phyloP scores from a whole-genome alignment of 1,140 invertebrate genomes.

The Brachionus koreanus region DNA sequence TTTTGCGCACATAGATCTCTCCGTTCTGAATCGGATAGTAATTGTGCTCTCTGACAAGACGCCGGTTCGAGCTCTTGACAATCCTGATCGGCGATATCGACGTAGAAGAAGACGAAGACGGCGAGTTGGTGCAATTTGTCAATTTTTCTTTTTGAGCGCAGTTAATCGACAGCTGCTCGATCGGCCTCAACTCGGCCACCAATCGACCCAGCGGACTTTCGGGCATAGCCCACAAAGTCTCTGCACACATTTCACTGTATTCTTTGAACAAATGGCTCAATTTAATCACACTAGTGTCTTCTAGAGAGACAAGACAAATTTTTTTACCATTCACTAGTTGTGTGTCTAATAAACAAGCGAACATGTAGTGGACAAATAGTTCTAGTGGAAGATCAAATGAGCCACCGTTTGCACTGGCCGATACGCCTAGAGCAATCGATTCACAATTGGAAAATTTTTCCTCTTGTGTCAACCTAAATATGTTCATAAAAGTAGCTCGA shows the following conservation, averaged over 20 bases:
- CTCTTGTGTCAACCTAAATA: not conserved
- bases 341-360: not conserved
- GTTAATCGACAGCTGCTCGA: not conserved
- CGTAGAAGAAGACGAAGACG: slow-evolving; percentile 9
- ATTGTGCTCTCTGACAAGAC: not conserved
- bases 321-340: not conserved
- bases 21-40: not conserved
- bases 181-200: not conserved
- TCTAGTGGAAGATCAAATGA: not conserved
- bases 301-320: not conserved
- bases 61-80: not conserved
- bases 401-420: not conserved
- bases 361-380: slow-evolving; percentile 15
- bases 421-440: not conserved
- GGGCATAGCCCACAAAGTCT: not conserved
- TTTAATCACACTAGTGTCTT: not conserved
- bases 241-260: not conserved
- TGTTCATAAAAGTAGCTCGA: not conserved
- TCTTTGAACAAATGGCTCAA: not conserved
- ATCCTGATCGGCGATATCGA: slow-evolving; percentile 15
- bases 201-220: not conserved
- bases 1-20: not conserved
- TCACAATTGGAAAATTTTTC: not conserved
- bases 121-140: not conserved
- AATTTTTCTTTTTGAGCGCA: not conserved